Conservation (phyloP, 1,140 invertebrate species). For the Homalodisca vitripennis region DNA sequence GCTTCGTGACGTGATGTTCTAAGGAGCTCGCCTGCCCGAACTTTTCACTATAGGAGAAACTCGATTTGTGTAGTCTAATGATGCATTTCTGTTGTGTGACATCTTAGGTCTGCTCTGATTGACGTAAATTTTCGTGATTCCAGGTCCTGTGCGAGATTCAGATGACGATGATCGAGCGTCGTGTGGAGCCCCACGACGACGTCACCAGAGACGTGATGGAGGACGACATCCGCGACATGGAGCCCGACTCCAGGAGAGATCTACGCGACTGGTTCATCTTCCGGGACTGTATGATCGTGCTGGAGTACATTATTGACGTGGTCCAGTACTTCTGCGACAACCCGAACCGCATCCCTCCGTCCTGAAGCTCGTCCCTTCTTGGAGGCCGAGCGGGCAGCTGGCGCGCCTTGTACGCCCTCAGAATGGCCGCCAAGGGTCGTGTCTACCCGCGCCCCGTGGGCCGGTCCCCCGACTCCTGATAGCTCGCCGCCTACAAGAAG, state of each 20-base stretch:
- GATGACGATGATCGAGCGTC: slow-evolving; percentile 56
- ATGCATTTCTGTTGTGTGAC: too few relatives aligned
- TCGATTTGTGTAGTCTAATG: too few relatives aligned
- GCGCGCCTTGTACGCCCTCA: not conserved
- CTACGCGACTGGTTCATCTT: slow-evolving; percentile 65
- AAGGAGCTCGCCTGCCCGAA: too few relatives aligned
- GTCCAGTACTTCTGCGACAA: slow-evolving; percentile 50
- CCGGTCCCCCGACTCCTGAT: not conserved
- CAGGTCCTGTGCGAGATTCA: slow-evolving; percentile 59
- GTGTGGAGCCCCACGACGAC: slow-evolving; percentile 49
- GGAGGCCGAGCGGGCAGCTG: slow-evolving; percentile 1
- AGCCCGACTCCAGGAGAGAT: slow-evolving; percentile 50
- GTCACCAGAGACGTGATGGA: slow-evolving; percentile 59
- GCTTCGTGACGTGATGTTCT: too few relatives aligned
- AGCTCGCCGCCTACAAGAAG: slow-evolving; percentile 1
- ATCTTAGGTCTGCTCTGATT: too few relatives aligned
- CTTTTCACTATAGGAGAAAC: too few relatives aligned
- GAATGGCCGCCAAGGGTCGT: not conserved
- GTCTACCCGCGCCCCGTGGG: not conserved
- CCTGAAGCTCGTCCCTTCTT: slow-evolving; percentile 27
- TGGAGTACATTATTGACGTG: slow-evolving; percentile 58
- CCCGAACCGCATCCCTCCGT: not conserved
- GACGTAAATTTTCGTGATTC: too few relatives aligned
- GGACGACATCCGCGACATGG: slow-evolving; percentile 50
- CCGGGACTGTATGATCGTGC: slow-evolving; percentile 62